Evolutionary conservation across 2,888 invertebrate genomes (phyloP), one percentile per base, ranked within the genome.

Genomic region (Chydorus sphaericus): DNA sequence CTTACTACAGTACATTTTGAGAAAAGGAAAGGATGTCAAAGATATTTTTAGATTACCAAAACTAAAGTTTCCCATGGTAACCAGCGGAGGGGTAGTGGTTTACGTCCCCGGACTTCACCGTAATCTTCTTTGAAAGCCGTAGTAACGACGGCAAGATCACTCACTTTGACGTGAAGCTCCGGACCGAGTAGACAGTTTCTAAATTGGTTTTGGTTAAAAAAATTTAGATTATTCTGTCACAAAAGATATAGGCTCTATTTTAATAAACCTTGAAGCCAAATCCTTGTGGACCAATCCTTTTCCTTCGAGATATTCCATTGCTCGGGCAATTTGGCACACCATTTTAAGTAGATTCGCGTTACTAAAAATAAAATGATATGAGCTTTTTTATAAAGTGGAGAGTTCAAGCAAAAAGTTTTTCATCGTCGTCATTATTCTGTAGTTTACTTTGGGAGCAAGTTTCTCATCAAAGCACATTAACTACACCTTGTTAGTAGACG

Each of bases 21-120:
- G n/a, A n/a, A n/a, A n/a, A n/a, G n/a, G n/a, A n/a, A n/a, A n/a
- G n/a, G n/a, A n/a, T n/a, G n/a, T n/a, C n/a, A n/a, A n/a, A n/a
- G n/a, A n/a, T n/a, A n/a, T n/a, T n/a, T n/a, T 56, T 53, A 56
- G 53, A 57, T 57, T 72, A 79, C 79, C 70, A 79, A 64, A 44
- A 79, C 68, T 63, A 80, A 77, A 62, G 78, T 78, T 66, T 80
- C 80, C 79, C 79, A 80, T 39, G 79, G 77, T 62, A 79, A 67
- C 80, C 80, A 80, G 63, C 80, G 70, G 58, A 80, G 76, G 31
- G 80, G 79, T 44, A 76, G 76, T 39, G 77, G 76, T 48, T 77
- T 76, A 65, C 77, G 73, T 52, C 77, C 77, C 37, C 77, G 75
- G 62, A 79, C 77, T 66, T 77, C 77, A 61, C 77, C 76, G 66